Base-by-base conservation (phyloP, 2,797 vertebrate genomes). In the Smutsia gigantea region DNA sequence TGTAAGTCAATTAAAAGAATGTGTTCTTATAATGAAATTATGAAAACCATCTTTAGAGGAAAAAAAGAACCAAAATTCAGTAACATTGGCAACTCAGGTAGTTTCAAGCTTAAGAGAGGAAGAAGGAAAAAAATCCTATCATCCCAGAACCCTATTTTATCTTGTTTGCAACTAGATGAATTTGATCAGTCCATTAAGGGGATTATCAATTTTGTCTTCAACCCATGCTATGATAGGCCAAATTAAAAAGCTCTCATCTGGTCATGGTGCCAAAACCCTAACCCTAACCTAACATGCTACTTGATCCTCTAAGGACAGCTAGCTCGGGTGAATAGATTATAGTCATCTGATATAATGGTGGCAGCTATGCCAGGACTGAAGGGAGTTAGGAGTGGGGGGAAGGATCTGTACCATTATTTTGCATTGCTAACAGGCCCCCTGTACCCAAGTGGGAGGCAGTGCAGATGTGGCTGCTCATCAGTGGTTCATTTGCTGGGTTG, bases 1-100 rank as follows among this genome's bases (percentile, higher is more conserved):
- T 1, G 27, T 93, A 95, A 87, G 51, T 97, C 97, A 96, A 31
- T 34, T 19, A 96, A 96, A 96, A 97, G 53, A 98, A 92, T 49
- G 57, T 77, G 82, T 78, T 51, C 72, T 97, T 49, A 0, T 81
- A 59, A 72, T 2, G 66, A 96, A 68, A 87, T 94, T 82, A 97
- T 66, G 59, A 96, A 57, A 97, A 77, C 74, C 94, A 97, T 87
- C 94, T 97, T 97, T 53, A 79, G 87, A 97, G 89, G 69, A n/a
- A 96, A 85, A 97, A 97, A 75, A 21, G 59, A 92, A 75, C 83
- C 21, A 93, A 94, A 83, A 94, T 93, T 96, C 9, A 5, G n/a
- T 97, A 96, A 0, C 2, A 51, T 90, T 93, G 87, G 0, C 2
- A 93, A 90, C 78, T 93, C 79, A 71, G 63, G 1, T 0, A 92